Evolutionary conservation across 1,140 invertebrate species (phyloP), one percentile per base, ranked within the genome.

Genomic region (Scaptomyza graminum): DNA sequence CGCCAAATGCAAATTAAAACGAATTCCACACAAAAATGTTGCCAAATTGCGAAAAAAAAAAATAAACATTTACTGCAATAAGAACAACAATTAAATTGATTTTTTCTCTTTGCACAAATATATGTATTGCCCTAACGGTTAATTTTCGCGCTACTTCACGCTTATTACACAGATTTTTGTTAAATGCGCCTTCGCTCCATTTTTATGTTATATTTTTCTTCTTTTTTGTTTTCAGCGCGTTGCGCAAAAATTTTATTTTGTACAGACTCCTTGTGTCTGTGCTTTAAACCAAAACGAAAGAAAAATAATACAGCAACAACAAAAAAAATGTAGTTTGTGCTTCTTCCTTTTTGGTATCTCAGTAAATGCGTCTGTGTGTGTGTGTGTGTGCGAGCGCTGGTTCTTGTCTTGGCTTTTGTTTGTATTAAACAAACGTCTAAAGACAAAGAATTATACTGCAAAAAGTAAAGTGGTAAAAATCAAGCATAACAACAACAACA

Each of bases 401-500:
- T 68, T 73, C 70, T 68, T 73, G 56, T 46, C 68, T 71, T 71
- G 62, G 47, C 57, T 62, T 46, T 34, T 70, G 78, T 80, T 80
- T 75, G 55, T 72, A 78, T 81, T 81, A 76, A 76, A 75, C 75
- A 76, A 81, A 81, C 72, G 68, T 64, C 73, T 78, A 81, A 81
- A 78, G 78, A 81, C 78, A 81, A 81, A 78, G 78, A 81, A 81
- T 78, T 72, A 79, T 81, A 79, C 73, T 78, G 79, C 31, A 81
- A 81, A 81, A 79, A 71, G 78, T 75, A 78, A 81, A 78, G 73
- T 79, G 76, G 72, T 79, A 76, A 79, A 74, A 75, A 72, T 75
- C 73, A 75, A 75, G 73, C 62, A 75, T 64, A 74, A 69, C 68
- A 75, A 61, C 73, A 75, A 75, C 25, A 25, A 31, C 28, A 7